These are phyloP conservation scores for Microdon myrmicae DNA, from an alignment of 2,888 invertebrate genomes.

Conservation along the genomic window DNA sequence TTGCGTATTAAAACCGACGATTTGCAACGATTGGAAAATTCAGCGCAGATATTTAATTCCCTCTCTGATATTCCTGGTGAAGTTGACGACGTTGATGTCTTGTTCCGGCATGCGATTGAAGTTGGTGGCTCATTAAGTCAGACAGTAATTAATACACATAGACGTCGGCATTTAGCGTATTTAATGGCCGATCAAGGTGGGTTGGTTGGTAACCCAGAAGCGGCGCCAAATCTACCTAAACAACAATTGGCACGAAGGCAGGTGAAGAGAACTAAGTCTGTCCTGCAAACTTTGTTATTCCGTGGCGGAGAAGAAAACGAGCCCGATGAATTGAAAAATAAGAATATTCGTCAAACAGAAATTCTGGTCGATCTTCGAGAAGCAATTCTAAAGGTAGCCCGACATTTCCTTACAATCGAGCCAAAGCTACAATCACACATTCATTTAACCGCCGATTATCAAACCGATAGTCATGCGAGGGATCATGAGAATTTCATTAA, in stretches of 20 bases:
- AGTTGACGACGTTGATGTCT: constrained; percentile 84
- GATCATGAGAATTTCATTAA: constrained; percentile 96
- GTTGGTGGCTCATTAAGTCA: constrained; percentile 86
- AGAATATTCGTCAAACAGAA: constrained; percentile 98
- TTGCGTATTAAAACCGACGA: constrained; percentile 87
- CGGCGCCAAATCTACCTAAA: constrained; percentile 90
- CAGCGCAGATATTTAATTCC: constrained; percentile 97
- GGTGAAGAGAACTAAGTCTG: constrained; percentile 89
- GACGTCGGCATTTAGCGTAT: constrained; percentile 92
- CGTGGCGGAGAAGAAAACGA: constrained; percentile 75
- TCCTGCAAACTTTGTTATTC: constrained; percentile 88
- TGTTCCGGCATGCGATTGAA: constrained; percentile 80
- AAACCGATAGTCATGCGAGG: constrained; percentile 92
- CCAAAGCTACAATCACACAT: constrained; percentile 85
- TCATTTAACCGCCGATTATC: constrained; percentile 89
- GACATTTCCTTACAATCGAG: constrained; percentile 95
- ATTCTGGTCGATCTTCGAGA: constrained; percentile 97
- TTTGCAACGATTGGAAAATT: constrained; percentile 88
- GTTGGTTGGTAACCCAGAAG: constrained; percentile 89
- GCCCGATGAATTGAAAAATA: constrained; percentile 87
- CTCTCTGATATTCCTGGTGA: constrained; percentile 95
- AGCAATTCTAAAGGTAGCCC: constrained; percentile 90
- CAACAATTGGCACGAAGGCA: constrained; percentile 88
- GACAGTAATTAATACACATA: constrained; percentile 79
- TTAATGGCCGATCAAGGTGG: constrained; percentile 97